Percentiles rank a stretch among this genome's conserved stretches.
Conservation (phyloP, 2,888 invertebrate species). For the Eretmocerus hayati region DNA sequence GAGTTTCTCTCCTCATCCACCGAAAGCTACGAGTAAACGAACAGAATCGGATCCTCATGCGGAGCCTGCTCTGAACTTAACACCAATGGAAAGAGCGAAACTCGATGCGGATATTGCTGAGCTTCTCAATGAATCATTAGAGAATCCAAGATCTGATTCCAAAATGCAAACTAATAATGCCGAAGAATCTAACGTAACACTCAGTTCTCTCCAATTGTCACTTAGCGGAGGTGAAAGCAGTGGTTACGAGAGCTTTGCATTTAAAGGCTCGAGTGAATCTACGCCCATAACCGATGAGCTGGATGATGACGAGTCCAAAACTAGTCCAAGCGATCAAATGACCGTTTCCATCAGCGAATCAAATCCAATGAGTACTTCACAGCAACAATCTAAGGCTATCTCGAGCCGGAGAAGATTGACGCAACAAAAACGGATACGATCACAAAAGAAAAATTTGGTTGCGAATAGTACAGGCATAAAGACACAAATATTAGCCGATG, state of each 20-base stretch:
- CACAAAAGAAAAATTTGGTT: conserved; percentile 8
- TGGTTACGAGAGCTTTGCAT: conserved; percentile 66
- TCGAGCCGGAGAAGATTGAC: conserved; percentile 1
- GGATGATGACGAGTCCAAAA: conserved; percentile 26
- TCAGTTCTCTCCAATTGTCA: conserved; percentile 51
- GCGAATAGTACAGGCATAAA: conserved; percentile 1
- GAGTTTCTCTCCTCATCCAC: conserved; percentile 4
- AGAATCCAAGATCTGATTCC: conserved; percentile 10
- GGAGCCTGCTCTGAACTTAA: conserved; percentile 35
- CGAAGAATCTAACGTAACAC: conserved; percentile 37
- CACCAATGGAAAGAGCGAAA: conserved; percentile 34
- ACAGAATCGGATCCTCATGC: background rate
- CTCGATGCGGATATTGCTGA: conserved; percentile 42
- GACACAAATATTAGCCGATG: conserved; percentile 32
- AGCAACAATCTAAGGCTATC: background rate
- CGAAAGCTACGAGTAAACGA: background rate
- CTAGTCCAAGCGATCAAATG: background rate
- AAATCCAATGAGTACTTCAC: background rate
- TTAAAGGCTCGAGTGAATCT: conserved; percentile 47
- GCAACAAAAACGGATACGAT: conserved; percentile 15
- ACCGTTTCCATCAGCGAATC: conserved; percentile 23
- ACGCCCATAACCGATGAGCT: conserved; percentile 43
- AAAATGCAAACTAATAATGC: conserved; percentile 25
- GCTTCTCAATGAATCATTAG: conserved; percentile 36
- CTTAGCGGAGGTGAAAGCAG: conserved; percentile 70